Evolutionary conservation across 2,797 vertebrate species (phyloP), one percentile per base, ranked within the genome.

Genomic region (Sciaenops ocellatus): DNA sequence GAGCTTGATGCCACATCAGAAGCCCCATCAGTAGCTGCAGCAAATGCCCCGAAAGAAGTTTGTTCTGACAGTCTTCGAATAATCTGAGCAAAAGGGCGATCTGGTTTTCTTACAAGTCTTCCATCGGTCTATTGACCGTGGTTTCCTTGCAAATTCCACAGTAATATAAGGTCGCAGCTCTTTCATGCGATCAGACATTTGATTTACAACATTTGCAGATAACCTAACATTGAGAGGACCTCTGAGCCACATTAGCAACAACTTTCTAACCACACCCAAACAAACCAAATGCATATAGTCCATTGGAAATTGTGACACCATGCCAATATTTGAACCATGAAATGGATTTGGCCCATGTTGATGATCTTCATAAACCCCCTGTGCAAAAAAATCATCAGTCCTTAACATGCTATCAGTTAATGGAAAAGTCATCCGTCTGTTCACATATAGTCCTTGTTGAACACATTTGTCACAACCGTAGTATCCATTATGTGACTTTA

Each of bases 131-230:
- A 80, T 11, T 52, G 81, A 44, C 20, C 57, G 42, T 8, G 81
- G 82, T 66, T 84, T 84, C 48, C 76, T 3, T 18, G 78, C 67
- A 82, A 73, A 82, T 46, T 82, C 72, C 17, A 69, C 15, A 4
- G 80, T 73, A 41, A 81, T 75, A 11, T 64, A 16, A 6, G 9
- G 22, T 8, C 41, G 20, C 68, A 77, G 20, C 17, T 46, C 34
- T 30, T 26, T 65, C 38, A 81, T 28, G 42, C n/a, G 4, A 8
- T 80, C 64, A 50, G 77, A 86, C 34, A 85, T 80, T 34, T 1
- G 30, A 16, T 78, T 24, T 16, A 82, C 72, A 59, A 54, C 17
- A 20, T 18, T 50, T 18, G 73, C 42, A 17, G 76, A 15, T 28
- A 76, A 61, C 34, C 62, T 28, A 51, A 83, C 65, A 28, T 16